phyloP scores from a whole-genome alignment of 1,140 invertebrate genomes.

The Sinella curviseta region DNA sequence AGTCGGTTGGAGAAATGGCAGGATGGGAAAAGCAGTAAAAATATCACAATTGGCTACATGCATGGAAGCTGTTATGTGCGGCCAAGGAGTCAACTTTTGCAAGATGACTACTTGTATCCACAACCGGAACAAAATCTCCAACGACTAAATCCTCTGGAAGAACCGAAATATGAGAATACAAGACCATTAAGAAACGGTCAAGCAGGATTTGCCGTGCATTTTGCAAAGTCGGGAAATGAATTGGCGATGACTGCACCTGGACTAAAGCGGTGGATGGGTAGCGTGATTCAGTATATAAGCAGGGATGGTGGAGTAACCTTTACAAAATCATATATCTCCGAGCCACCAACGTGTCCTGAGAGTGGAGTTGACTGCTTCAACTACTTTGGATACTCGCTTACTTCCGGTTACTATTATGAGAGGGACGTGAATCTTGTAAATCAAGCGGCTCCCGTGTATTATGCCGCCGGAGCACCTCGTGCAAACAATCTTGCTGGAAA shows the following conservation, averaged over 20 bases:
- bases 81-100: no score
- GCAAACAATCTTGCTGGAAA: conserved; percentile 7
- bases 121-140: not conserved
- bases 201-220: conserved; percentile 51
- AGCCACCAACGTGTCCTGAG: not conserved
- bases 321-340: not conserved
- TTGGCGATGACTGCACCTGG: conserved; percentile 56
- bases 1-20: conserved; percentile 51
- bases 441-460: no score
- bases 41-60: no score
- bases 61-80: not conserved
- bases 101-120: no score
- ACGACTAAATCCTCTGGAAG: not conserved
- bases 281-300: not conserved
- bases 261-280: conserved; percentile 54
- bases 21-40: conserved; percentile 15
- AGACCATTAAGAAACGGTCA: conserved; percentile 50
- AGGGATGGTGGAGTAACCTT: not conserved
- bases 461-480: conserved; percentile 1
- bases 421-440: not conserved
- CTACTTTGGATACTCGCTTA: not conserved
- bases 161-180: not conserved
- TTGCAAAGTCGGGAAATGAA: conserved; percentile 46
- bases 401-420: not conserved
- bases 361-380: not conserved